A percentile compares a stretch with the other conserved stretches of the same genome.
Evolutionary conservation across 2,113 vertebrate species (phyloP).

Genomic region (Eudyptes chrysolophus): DNA sequence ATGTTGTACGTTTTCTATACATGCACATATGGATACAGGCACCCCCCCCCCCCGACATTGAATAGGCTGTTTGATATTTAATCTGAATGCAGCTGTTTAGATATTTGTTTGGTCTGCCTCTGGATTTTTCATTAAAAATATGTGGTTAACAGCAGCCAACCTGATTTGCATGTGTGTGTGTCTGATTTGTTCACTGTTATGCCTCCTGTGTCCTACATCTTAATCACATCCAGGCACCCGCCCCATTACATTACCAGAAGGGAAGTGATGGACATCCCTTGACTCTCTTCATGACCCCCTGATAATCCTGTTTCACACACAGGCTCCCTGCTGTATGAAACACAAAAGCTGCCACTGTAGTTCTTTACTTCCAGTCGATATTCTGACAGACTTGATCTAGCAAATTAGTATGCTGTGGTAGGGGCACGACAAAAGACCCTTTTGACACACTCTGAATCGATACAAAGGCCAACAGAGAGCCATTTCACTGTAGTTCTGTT

Average conservation of each 20-base stretch:
- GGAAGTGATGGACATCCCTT: constrained; percentile 96
- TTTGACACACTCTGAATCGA: constrained; percentile 95
- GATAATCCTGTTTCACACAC: constrained; percentile 99
- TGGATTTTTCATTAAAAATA: constrained; percentile 80
- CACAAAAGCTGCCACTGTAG: constrained; percentile 94
- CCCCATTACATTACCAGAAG: constrained; percentile 89
- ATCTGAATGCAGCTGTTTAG: constrained; percentile 69
- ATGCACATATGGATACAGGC: not conserved
- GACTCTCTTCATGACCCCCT: constrained; percentile 95
- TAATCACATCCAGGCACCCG: constrained; percentile 88
- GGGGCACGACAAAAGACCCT: constrained; percentile 97
- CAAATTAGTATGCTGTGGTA: constrained; percentile 98
- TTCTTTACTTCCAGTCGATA: constrained; percentile 96
- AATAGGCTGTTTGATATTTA: constrained; percentile 52
- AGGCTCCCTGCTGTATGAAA: constrained; percentile 91
- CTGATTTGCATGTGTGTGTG: constrained; percentile 86
- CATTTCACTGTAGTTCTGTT: constrained; percentile 82
- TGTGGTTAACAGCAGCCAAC: constrained; percentile 74
- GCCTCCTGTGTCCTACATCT: constrained; percentile 89
- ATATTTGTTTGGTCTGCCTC: constrained; percentile 73
- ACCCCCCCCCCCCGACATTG: not conserved
- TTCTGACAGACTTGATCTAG: constrained; percentile 98
- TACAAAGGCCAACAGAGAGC: constrained; percentile 91
- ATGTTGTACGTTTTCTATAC: constrained; percentile 7
- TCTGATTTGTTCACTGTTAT: constrained; percentile 79